These are phyloP conservation scores for Ondatra zibethicus DNA, from an alignment of 2,113 vertebrate genomes.

Conservation along the genomic window DNA sequence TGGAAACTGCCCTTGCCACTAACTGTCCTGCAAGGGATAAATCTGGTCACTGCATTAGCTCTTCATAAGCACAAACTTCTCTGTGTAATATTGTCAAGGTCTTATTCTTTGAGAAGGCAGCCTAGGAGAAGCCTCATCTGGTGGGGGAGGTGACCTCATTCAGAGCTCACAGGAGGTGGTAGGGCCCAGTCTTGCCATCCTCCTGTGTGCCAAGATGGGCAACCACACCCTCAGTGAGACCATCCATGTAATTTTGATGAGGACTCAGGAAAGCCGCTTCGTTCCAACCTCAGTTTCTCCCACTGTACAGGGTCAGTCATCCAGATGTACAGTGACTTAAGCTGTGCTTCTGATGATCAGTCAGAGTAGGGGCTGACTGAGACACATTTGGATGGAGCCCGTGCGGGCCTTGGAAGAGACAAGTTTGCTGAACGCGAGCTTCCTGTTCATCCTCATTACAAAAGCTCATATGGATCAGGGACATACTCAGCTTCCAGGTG, in stretches of 20 bases:
- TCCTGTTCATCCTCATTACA: not conserved
- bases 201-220: not conserved
- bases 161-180: not conserved
- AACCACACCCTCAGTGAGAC: not conserved
- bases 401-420: not conserved
- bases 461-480: not conserved
- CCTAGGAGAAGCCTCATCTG: not conserved
- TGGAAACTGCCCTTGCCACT: not conserved
- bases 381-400: not conserved
- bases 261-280: not conserved
- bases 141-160: not conserved
- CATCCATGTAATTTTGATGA: not conserved
- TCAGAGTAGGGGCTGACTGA: too few relatives aligned
- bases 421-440: not conserved
- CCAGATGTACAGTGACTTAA: not conserved
- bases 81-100: not conserved
- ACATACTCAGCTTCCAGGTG: not conserved
- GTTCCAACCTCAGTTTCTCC: not conserved
- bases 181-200: not conserved
- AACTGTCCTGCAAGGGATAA: not conserved
- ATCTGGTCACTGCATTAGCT: not conserved
- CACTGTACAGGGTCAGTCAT: not conserved
- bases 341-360: not conserved
- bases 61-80: not conserved
- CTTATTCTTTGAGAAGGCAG: not conserved